Evolutionary conservation across 92 coral and sea anemone species (phyloP), one percentile per base, ranked within the genome.

Genomic region (Porites rus): DNA sequence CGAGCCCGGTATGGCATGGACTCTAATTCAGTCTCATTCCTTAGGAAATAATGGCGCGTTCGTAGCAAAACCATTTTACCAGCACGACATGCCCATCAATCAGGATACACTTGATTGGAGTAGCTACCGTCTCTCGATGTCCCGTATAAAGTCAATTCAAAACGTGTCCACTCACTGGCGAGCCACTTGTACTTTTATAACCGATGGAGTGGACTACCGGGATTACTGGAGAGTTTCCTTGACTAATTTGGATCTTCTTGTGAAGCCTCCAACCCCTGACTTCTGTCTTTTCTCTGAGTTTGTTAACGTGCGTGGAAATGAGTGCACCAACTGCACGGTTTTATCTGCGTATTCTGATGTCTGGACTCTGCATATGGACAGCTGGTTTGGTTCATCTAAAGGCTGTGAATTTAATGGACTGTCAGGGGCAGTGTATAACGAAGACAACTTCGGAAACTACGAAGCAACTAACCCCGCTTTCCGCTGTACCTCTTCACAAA

Each of bases 1-100:
- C 25, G 91, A 88, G 66, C 79, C 88, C 21, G 83, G 83, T n/a
- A 46, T 81, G 11, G 84, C 88, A n/a, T 88, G 91, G 91, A 88
- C 91, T 54, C 88, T 88, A 21, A 72, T 88, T 63, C 72, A 72
- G 87, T 88, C 91, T 16, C 28, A 81, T 38, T 54, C 66, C 18
- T 20, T 59, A 1, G 13, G 17, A 24, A 25, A 69, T 65, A 62
- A 18, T 5, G 25, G 6, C 18, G 16, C 31, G 69, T 85, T 79
- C 65, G 68, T 17, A 17, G 13, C 0, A 2, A 58, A 46, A 59
- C 8, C 83, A 19, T 63, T 82, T 58, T 75, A 62, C 31, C 51
- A 9, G 16, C 8, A 67, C 75, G 77, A 88, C 53, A 58, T 50
- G 59, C 83, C 88, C 24, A n/a, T 75, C 59, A 75, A 74, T 83